Evolutionary conservation across 2,113 vertebrate species (phyloP), one percentile per base, ranked within the genome.

Genomic region (Parotia lawesii): DNA sequence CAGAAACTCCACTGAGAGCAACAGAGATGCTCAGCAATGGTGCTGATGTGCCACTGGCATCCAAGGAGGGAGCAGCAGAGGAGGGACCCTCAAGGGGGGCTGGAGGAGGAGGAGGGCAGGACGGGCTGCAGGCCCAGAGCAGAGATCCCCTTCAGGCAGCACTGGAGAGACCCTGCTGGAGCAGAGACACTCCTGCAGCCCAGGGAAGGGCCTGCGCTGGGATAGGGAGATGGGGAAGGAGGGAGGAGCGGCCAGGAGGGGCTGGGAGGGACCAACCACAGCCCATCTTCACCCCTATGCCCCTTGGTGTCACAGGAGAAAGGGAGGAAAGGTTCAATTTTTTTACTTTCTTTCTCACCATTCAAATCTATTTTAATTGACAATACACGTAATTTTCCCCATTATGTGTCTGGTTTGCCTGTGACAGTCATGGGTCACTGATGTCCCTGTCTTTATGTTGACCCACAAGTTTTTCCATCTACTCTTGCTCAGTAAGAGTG

Each of bases 211-310:
- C 20, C 35, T 5, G 9, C 25, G 18, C 54, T 37, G 47, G 35
- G 21, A 25, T n/a, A 64, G 35, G 37, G 15, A 40, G 15, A 40
- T 18, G 15, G 7, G 33, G 13, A 47, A 56, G 25, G 62, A 87
- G 37, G 29, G 7, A 40, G 35, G 6, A 71, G 27, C 0, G 0
- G 69, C 29, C 17, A 3, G 21, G 42, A 72, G 15, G 7, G 45
- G 28, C 56, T 75, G 19, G 1, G 7, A 24, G 9, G 15, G 21
- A 16, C n/a, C 5, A 29, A 38, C 12, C 3, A 3, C 3, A 15
- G 6, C 13, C 9, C 21, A 14, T 5, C 8, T 5, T 25, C 38
- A 35, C 4, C 11, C 10, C 8, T 57, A 7, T 0, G 0, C 7
- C 4, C 14, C 20, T 47, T 21, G 3, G 20, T 17, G 38, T 6